Evolutionary conservation across 2,888 invertebrate genomes (phyloP).

Genomic region (Phortica okadai): DNA sequence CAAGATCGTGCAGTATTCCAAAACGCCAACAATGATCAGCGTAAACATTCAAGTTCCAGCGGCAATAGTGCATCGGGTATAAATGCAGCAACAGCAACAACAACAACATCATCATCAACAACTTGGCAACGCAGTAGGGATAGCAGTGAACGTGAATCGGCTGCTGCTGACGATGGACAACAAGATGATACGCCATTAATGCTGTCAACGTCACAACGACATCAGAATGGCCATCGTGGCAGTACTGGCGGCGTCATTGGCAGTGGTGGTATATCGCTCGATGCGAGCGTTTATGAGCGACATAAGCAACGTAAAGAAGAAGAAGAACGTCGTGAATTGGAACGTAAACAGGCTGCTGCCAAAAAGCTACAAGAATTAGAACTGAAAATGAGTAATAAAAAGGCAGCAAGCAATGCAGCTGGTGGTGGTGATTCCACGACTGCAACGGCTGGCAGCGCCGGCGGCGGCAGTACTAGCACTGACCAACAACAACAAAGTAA

Average conservation of each 20-base stretch:
- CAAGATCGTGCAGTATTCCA: conserved; percentile 56
- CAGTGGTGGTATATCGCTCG: conserved; percentile 75
- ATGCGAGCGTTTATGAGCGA: conserved; percentile 87
- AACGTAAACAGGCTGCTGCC: conserved; percentile 79
- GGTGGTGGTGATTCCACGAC: conserved; percentile 44
- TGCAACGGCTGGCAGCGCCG: conserved; percentile 14
- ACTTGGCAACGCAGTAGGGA: conserved; percentile 62
- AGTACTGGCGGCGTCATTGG: conserved; percentile 72
- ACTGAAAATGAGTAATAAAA: conserved; percentile 81
- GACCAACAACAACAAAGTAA: conserved; percentile 43
- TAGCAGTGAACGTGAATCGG: conserved; percentile 48
- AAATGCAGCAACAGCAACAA: conserved; percentile 22
- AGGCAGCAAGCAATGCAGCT: conserved; percentile 71
- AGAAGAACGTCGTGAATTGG: conserved; percentile 87
- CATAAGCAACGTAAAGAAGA: conserved; percentile 92
- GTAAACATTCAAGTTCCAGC: conserved; percentile 57
- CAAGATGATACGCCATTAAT: background rate
- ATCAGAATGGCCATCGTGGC: conserved; percentile 74
- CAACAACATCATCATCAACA: conserved; percentile 16
- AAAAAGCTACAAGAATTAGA: conserved; percentile 84
- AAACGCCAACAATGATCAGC: conserved; percentile 50
- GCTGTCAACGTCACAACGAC: conserved; percentile 52
- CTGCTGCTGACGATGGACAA: background rate
- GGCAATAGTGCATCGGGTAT: conserved; percentile 34
- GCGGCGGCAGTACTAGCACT: background rate